A percentile compares a stretch with the other conserved stretches of the same genome.
Conservation (phyloP, 2,797 vertebrate genomes). For the Chelidonichthys spinosus region DNA sequence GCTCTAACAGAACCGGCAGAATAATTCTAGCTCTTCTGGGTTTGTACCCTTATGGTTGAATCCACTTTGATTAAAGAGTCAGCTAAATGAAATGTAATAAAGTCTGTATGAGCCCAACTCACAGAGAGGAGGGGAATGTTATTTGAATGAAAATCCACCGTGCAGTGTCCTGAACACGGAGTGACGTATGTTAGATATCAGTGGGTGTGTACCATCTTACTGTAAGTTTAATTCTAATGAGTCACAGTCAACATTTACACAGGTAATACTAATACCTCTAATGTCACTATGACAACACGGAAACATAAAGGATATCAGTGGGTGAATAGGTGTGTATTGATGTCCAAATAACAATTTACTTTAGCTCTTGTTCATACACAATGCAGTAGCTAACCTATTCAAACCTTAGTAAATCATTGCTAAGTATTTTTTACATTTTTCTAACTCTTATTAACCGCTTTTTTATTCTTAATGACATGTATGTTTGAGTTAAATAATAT, state of each 20-base stretch:
- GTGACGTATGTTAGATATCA: background rate
- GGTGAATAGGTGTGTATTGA: background rate
- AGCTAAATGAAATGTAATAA: no score
- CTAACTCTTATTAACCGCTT: background rate
- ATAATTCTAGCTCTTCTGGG: no score
- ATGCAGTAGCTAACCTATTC: background rate
- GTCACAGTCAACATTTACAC: constrained; percentile 43
- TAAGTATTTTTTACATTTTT: background rate
- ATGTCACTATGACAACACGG: constrained; percentile 9
- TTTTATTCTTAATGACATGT: background rate
- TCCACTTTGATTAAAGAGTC: no score
- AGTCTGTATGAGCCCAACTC: no score
- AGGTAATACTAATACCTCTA: background rate
- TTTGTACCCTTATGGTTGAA: no score
- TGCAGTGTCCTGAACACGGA: no score
- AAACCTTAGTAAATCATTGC: background rate
- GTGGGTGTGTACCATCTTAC: background rate
- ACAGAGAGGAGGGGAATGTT: no score
- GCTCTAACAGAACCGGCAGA: no score
- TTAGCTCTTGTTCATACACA: background rate
- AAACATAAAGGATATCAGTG: background rate
- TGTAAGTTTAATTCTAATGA: constrained; percentile 8
- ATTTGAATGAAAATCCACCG: no score
- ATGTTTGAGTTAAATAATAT: background rate
- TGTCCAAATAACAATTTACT: background rate